Percentiles rank a stretch among this genome's conserved stretches.
Conservation (phyloP, 2,797 vertebrate genomes). For the Falco peregrinus region DNA sequence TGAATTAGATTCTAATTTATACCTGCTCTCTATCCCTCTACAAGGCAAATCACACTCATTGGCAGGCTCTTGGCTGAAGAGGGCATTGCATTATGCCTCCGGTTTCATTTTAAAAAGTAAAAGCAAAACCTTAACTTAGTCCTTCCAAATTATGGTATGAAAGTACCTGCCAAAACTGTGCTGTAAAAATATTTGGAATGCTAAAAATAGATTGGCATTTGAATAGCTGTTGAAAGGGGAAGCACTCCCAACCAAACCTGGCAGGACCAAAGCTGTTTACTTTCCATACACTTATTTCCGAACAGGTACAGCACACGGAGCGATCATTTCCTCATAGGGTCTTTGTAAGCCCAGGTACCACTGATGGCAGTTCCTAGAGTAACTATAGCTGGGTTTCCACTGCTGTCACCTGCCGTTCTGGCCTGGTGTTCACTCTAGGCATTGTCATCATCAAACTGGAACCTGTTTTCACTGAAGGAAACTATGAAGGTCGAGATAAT, state of each 20-base stretch:
- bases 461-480: neutral
- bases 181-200: constrained; percentile 24
- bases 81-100: neutral
- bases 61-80: neutral
- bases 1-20: neutral
- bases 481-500: neutral
- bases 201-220: constrained; percentile 47
- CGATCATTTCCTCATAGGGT: neutral
- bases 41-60: neutral
- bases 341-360: neutral
- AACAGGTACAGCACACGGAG: neutral
- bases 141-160: neutral
- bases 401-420: neutral
- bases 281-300: constrained; percentile 2
- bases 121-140: neutral
- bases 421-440: neutral
- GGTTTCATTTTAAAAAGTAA: constrained; percentile 9
- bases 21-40: neutral
- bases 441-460: neutral
- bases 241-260: neutral
- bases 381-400: neutral
- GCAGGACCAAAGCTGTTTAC: neutral
- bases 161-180: neutral
- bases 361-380: neutral
- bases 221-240: constrained; percentile 22